Percentiles rank a stretch among this genome's conserved stretches.
phyloP scores from a whole-genome alignment of 2,888 invertebrate species.

The Cataglyphis altisquamis region DNA sequence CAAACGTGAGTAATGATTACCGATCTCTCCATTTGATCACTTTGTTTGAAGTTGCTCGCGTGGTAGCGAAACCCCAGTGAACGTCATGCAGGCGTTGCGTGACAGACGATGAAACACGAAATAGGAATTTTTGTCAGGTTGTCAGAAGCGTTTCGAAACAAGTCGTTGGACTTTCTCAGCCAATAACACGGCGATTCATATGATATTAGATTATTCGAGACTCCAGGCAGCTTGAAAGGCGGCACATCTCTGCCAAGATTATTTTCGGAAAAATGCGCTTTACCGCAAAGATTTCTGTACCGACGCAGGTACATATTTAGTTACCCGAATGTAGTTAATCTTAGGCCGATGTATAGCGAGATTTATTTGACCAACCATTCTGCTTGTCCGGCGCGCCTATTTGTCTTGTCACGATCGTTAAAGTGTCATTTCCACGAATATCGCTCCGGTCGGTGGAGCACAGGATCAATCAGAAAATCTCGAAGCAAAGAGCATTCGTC shows the following conservation, averaged over 20 bases:
- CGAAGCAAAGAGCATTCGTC: constrained; percentile 64
- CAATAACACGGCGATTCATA: constrained; percentile 67
- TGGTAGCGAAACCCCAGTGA: constrained; percentile 29
- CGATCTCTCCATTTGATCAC: constrained; percentile 51
- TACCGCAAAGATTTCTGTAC: constrained; percentile 74
- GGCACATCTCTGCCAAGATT: constrained; percentile 72
- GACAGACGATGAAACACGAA: constrained; percentile 47
- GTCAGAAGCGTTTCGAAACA: constrained; percentile 50
- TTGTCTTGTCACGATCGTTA: constrained; percentile 78
- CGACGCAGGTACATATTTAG: constrained; percentile 73
- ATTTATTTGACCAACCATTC: constrained; percentile 76
- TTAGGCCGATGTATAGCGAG: constrained; percentile 75
- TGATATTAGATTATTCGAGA: constrained; percentile 68
- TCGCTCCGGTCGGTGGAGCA: constrained; percentile 62
- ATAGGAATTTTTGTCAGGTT: constrained; percentile 57
- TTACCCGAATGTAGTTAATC: constrained; percentile 76
- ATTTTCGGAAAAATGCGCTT: constrained; percentile 76
- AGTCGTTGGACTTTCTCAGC: constrained; percentile 59
- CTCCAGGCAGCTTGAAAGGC: constrained; percentile 69
- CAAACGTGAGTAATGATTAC: constrained; percentile 44
- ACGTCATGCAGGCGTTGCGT: constrained; percentile 31
- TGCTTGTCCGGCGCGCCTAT: constrained; percentile 74
- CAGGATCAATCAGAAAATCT: constrained; percentile 71
- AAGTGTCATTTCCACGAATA: constrained; percentile 80
- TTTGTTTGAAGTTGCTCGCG: constrained; percentile 47